Conservation (phyloP, 1,140 invertebrate genomes). For the Brachionus calyciflorus region DNA sequence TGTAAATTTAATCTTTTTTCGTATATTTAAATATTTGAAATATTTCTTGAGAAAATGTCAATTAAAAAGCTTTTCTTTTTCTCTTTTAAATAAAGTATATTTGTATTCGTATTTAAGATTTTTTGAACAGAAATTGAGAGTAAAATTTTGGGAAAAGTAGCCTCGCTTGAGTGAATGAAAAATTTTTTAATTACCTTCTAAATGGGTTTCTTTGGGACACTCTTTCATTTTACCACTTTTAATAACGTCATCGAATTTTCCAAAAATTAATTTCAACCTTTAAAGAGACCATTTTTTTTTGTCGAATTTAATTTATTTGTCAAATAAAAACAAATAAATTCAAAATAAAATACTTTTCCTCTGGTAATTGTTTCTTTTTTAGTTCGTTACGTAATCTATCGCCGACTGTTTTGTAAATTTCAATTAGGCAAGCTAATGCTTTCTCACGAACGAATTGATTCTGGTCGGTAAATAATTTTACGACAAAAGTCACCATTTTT, state of each 20-base stretch:
- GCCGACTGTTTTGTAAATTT: conserved; percentile 88
- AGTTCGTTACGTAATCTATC: conserved; percentile 80
- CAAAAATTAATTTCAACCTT: conserved; percentile 69
- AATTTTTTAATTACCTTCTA: conserved; percentile 57
- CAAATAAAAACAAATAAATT: conserved; percentile 48
- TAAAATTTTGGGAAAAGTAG: no score
- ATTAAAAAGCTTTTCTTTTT: no score
- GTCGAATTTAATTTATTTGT: background rate
- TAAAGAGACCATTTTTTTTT: no score
- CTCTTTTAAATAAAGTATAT: no score
- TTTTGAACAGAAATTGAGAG: no score
- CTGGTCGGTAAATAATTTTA: conserved; percentile 82
- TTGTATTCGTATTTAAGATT: no score
- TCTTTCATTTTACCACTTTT: conserved; percentile 75
- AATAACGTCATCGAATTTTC: conserved; percentile 81
- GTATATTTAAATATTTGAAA: conserved; percentile 37
- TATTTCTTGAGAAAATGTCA: conserved; percentile 24
- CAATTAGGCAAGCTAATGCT: conserved; percentile 77
- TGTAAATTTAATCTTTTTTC: conserved; percentile 28
- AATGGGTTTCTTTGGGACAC: no score
- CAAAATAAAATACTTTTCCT: conserved; percentile 68
- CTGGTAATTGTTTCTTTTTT: conserved; percentile 72
- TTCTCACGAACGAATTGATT: conserved; percentile 71
- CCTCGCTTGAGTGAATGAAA: conserved; percentile 48
- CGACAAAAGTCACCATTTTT: conserved; percentile 75